Percentiles rank a stretch among this genome's conserved stretches.
Conservation (phyloP, 1,140 invertebrate species). For the Hypothenemus hampei region DNA sequence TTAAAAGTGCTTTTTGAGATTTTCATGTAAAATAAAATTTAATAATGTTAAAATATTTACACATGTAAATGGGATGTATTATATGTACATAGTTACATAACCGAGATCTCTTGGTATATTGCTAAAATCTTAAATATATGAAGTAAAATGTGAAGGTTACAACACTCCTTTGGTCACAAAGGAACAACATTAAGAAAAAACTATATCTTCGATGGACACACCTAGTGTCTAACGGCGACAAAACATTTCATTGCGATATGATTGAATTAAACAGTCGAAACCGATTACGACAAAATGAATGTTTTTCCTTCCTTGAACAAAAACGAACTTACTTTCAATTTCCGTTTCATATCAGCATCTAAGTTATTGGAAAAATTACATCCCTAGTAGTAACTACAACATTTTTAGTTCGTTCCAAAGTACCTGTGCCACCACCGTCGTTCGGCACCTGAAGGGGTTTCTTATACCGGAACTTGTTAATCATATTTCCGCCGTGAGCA, state of each 20-base stretch:
- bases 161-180: slow-evolving; percentile 9
- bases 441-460: slow-evolving; percentile 29
- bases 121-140: slow-evolving; percentile 1
- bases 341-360: slow-evolving; percentile 25
- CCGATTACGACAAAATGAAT: background rate
- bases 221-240: no score
- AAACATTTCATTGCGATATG: background rate
- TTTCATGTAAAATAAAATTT: background rate
- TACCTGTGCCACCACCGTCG: background rate
- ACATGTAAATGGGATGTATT: background rate
- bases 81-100: background rate
- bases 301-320: background rate
- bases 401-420: slow-evolving; percentile 2
- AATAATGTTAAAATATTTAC: background rate
- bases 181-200: no score
- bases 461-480: slow-evolving; percentile 40
- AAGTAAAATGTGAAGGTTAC: slow-evolving; percentile 16
- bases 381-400: slow-evolving; percentile 1
- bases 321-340: background rate
- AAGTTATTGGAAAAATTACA: slow-evolving; percentile 16
- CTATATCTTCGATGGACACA: no score
- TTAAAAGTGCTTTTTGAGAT: background rate
- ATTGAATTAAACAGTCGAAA: background rate
- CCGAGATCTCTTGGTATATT: background rate
- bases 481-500: slow-evolving; percentile 29